phyloP scores from a whole-genome alignment of 2,113 vertebrate species.

The Hyperopisus bebe region DNA sequence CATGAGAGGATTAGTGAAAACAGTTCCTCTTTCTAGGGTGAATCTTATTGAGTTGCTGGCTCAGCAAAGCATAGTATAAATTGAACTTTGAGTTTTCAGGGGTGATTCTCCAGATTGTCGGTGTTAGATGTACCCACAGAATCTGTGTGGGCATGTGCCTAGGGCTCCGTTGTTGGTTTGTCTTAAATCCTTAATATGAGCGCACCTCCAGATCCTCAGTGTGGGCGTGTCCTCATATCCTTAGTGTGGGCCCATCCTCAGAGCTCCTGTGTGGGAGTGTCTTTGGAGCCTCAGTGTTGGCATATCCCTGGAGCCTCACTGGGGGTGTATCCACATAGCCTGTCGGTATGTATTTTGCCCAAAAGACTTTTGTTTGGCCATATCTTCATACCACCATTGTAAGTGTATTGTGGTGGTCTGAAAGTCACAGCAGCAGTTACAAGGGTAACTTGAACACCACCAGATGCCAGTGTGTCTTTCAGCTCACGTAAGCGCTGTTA shows the following conservation, averaged over 20 bases:
- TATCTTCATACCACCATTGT: background rate
- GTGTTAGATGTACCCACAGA: background rate
- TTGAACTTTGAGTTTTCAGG: background rate
- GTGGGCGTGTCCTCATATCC: background rate
- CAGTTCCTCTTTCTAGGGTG: background rate
- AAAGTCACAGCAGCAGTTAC: background rate
- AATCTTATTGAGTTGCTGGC: background rate
- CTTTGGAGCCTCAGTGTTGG: background rate
- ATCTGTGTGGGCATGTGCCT: background rate
- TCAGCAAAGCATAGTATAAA: background rate
- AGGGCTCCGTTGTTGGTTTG: background rate
- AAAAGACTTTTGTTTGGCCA: background rate
- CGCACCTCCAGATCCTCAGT: background rate
- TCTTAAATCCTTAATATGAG: background rate
- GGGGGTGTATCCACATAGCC: background rate
- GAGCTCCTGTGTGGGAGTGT: background rate
- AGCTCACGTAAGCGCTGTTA: background rate
- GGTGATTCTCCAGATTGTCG: background rate
- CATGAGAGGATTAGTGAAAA: background rate
- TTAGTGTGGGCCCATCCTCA: background rate
- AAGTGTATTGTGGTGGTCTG: background rate
- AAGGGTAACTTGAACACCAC: background rate
- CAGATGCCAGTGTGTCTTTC: background rate
- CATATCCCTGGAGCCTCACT: background rate
- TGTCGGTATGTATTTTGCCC: background rate